A percentile compares a stretch with the other conserved stretches of the same genome.
Evolutionary conservation across 2,888 invertebrate genomes (phyloP).

Genomic region (Cheilosia impressa): DNA sequence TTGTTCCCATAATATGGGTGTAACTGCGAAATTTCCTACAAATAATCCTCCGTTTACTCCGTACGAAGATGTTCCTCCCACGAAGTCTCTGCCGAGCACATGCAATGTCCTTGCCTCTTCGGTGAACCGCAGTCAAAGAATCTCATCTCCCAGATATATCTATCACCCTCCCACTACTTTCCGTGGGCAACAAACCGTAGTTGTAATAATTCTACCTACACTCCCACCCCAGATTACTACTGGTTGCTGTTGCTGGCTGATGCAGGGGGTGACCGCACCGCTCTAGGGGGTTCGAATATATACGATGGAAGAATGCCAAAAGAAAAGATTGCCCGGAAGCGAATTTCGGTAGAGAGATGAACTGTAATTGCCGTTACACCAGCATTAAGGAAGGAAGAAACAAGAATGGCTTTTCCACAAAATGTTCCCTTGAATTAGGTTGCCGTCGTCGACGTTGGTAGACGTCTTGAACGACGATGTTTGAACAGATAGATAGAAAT

Average conservation of each 20-base stretch:
- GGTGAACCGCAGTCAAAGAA: conserved; percentile 56
- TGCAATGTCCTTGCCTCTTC: conserved; percentile 12
- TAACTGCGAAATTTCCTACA: conserved; percentile 14
- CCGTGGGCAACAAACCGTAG: conserved; percentile 29
- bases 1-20: conserved; percentile 44
- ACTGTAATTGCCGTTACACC: conserved; percentile 75
- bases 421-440: conserved; percentile 69
- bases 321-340: conserved; percentile 75
- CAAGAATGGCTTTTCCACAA: conserved; percentile 73
- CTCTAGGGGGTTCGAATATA: conserved; percentile 14
- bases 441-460: conserved; percentile 46
- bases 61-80: background rate
- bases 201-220: conserved; percentile 36
- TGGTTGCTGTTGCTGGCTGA: conserved; percentile 35
- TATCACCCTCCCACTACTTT: background rate
- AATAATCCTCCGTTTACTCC: conserved; percentile 12
- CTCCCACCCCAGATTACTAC: conserved; percentile 1
- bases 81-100: background rate
- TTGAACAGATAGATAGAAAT: conserved; percentile 40
- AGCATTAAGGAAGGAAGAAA: conserved; percentile 75
- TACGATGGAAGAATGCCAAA: conserved; percentile 56
- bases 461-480: conserved; percentile 50
- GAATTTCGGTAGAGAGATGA: conserved; percentile 70
- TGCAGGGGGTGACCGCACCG: background rate
- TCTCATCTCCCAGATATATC: conserved; percentile 22